phyloP scores from a whole-genome alignment of 2,113 vertebrate species.

The Alligator mississippiensis region DNA sequence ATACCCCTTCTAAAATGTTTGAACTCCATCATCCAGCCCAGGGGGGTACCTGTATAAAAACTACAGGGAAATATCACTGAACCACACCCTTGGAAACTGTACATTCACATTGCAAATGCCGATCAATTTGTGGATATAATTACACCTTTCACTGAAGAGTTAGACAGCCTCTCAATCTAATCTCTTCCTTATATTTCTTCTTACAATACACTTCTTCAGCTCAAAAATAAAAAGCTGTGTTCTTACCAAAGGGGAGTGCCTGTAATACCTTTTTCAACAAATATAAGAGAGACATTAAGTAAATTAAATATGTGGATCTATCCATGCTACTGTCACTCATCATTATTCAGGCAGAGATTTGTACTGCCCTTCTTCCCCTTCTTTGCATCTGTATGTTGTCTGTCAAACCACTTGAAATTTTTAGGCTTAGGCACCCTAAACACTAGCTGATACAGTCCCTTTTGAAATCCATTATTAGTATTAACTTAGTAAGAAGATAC shows the following conservation, averaged over 20 bases:
- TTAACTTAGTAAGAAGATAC: too few relatives aligned
- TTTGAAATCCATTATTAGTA: too few relatives aligned
- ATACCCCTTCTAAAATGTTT: not conserved
- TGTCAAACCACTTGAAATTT: not conserved
- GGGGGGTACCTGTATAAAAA: not conserved
- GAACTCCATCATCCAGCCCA: not conserved
- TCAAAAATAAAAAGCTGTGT: not conserved
- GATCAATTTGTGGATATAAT: not conserved
- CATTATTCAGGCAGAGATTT: not conserved
- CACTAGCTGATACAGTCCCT: not conserved
- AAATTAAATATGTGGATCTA: not conserved
- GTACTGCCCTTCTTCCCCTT: not conserved
- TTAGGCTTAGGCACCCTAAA: not conserved
- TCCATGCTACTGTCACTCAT: not conserved
- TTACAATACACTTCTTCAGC: not conserved
- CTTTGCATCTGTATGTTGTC: not conserved
- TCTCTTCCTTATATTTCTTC: not conserved
- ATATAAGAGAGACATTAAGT: not conserved
- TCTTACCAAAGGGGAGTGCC: not conserved
- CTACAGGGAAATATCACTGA: not conserved
- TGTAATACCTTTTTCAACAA: not conserved
- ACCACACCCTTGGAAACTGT: slow-evolving; percentile 13
- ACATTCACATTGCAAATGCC: not conserved
- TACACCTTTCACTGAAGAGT: not conserved
- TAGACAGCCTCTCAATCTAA: not conserved